phyloP scores from a whole-genome alignment of 92 coral and sea anemone genomes.

The Bergia puertoricense region DNA sequence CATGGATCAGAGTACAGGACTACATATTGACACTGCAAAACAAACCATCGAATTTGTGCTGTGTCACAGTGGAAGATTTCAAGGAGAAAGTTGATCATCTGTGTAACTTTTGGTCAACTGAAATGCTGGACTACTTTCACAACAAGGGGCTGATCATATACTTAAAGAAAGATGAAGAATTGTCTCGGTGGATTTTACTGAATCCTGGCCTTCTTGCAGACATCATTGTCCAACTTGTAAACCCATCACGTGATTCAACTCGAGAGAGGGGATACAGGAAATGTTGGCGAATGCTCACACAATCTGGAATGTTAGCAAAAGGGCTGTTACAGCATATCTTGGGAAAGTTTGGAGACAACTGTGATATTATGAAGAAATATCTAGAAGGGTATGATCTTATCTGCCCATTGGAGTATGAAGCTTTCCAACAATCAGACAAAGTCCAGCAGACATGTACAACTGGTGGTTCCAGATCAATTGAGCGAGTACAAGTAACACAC shows the following conservation, averaged over 20 bases:
- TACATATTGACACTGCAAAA: slow-evolving; percentile 23
- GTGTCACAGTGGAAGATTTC: slow-evolving; percentile 49
- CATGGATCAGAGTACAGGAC: slow-evolving; percentile 65
- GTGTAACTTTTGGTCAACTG: slow-evolving; percentile 39
- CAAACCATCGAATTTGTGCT: slow-evolving; percentile 4
- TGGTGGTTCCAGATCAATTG: background rate
- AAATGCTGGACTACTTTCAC: slow-evolving; percentile 58
- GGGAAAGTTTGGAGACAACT: slow-evolving; percentile 19
- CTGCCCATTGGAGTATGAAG: slow-evolving; percentile 48
- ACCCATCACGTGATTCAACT: slow-evolving; percentile 13
- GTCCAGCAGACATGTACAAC: background rate
- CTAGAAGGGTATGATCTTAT: slow-evolving; percentile 64
- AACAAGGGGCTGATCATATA: slow-evolving; percentile 55
- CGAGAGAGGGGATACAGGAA: slow-evolving; percentile 40
- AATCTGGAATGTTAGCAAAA: slow-evolving; percentile 48
- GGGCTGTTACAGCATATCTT: slow-evolving; percentile 44
- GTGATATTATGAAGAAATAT: slow-evolving; percentile 45
- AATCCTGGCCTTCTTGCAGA: slow-evolving; percentile 52
- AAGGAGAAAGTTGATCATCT: background rate
- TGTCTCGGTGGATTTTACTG: slow-evolving; percentile 58
- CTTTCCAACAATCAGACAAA: background rate
- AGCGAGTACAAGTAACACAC: slow-evolving; percentile 36
- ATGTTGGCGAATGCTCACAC: slow-evolving; percentile 49
- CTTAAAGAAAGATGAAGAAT: slow-evolving; percentile 45
- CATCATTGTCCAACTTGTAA: slow-evolving; percentile 39